Evolutionary conservation across 2,113 vertebrate genomes (phyloP).

Genomic region (Meles meles): DNA sequence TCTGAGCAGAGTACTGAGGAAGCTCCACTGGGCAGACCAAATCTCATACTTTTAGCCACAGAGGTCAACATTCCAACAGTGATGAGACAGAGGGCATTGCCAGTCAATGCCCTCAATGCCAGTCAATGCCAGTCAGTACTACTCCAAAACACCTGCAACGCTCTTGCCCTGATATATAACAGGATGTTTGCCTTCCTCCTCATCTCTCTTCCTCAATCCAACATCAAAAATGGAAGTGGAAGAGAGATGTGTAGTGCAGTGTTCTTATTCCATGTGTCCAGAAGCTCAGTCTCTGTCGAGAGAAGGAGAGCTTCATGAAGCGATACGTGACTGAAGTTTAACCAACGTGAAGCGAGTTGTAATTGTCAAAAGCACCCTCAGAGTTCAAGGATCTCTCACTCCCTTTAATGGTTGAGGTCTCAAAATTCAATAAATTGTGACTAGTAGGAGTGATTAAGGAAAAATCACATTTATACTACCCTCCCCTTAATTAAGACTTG

Average conservation of each 20-base stretch:
- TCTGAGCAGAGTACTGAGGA: not conserved
- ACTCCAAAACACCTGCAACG: not conserved
- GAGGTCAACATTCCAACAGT: not conserved
- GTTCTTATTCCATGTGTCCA: not conserved
- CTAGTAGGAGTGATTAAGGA: not conserved
- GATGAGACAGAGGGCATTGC: not conserved
- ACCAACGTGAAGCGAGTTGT: not conserved
- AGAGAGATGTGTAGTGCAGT: not conserved
- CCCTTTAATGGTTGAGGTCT: not conserved
- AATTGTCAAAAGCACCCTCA: not conserved
- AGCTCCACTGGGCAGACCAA: not conserved
- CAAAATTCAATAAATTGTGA: not conserved
- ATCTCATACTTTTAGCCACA: not conserved
- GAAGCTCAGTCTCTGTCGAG: not conserved
- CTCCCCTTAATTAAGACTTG: not conserved
- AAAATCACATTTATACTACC: not conserved
- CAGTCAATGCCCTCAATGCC: too few relatives aligned
- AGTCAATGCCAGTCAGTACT: too few relatives aligned
- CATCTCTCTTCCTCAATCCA: not conserved
- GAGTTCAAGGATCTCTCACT: not conserved
- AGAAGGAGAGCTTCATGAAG: not conserved
- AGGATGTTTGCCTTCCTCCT: not conserved
- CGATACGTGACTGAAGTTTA: not conserved
- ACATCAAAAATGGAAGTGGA: not conserved
- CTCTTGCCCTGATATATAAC: not conserved